phyloP scores from a whole-genome alignment of 2,888 invertebrate species.

The Pteria penguin region DNA sequence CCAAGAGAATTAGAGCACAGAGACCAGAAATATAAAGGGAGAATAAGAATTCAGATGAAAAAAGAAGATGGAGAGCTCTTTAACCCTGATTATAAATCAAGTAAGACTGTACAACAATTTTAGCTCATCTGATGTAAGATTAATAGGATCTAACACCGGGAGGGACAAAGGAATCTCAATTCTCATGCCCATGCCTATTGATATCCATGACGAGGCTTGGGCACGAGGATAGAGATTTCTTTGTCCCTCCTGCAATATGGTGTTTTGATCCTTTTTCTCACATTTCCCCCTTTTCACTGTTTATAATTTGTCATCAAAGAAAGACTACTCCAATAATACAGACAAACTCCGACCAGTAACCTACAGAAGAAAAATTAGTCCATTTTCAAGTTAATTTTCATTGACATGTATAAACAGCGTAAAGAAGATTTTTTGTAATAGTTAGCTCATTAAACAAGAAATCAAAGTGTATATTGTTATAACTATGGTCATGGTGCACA shows the following conservation, averaged over 20 bases:
- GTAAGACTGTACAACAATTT: slow-evolving; percentile 80
- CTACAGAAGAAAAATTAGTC: too few species aligned
- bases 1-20: slow-evolving; percentile 92
- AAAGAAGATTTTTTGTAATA: too few species aligned
- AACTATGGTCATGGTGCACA: too few species aligned
- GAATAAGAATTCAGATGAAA: slow-evolving; percentile 94
- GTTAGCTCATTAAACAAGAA: too few species aligned
- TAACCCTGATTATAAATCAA: slow-evolving; percentile 86
- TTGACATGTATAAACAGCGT: too few species aligned
- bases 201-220: too few species aligned
- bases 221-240: neutral
- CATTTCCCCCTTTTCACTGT: neutral
- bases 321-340: too few species aligned
- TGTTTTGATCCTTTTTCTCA: too few species aligned
- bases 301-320: neutral
- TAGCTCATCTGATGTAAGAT: neutral
- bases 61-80: slow-evolving; percentile 91
- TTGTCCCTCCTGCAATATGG: neutral
- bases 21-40: slow-evolving; percentile 90
- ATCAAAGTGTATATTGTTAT: too few species aligned
- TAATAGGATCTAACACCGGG: neutral
- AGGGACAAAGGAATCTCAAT: neutral
- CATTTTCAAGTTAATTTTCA: too few species aligned
- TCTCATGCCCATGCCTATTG: too few species aligned
- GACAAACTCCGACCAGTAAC: too few species aligned